phyloP scores from a whole-genome alignment of 2,113 vertebrate genomes.

The Anseranas semipalmata region DNA sequence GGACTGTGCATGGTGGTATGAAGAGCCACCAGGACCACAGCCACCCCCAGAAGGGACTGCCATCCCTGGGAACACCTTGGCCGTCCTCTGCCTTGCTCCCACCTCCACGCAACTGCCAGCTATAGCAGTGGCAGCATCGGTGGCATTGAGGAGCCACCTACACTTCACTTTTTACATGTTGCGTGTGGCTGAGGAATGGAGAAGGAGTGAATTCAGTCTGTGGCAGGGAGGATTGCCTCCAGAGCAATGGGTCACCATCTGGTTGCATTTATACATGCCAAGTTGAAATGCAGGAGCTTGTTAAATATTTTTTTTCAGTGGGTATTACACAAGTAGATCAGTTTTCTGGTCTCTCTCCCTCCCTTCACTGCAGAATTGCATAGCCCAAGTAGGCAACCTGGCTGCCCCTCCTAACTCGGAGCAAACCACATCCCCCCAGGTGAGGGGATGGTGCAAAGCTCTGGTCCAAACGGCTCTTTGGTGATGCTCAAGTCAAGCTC shows the following conservation, averaged over 20 bases:
- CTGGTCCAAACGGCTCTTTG: neutral
- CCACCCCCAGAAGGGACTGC: neutral
- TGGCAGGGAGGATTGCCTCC: neutral
- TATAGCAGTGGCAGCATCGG: neutral
- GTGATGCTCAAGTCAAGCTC: neutral
- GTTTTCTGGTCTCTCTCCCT: neutral
- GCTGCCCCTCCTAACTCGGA: neutral
- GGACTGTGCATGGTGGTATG: rapidly evolving
- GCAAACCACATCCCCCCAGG: neutral
- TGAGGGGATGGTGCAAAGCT: neutral
- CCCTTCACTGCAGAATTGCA: neutral
- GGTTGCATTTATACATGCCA: neutral
- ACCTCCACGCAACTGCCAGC: neutral
- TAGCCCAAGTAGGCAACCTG: neutral
- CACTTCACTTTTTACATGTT: neutral
- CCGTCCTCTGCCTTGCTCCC: neutral
- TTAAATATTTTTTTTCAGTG: neutral
- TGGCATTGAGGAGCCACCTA: neutral
- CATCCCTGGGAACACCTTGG: neutral
- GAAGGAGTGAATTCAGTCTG: neutral
- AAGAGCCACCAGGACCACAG: no score
- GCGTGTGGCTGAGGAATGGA: neutral
- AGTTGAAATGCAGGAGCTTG: neutral
- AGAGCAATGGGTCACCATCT: neutral
- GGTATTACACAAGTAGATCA: neutral